phyloP scores from a whole-genome alignment of 2,888 invertebrate genomes.

The Lordiphosa fenestrarum region DNA sequence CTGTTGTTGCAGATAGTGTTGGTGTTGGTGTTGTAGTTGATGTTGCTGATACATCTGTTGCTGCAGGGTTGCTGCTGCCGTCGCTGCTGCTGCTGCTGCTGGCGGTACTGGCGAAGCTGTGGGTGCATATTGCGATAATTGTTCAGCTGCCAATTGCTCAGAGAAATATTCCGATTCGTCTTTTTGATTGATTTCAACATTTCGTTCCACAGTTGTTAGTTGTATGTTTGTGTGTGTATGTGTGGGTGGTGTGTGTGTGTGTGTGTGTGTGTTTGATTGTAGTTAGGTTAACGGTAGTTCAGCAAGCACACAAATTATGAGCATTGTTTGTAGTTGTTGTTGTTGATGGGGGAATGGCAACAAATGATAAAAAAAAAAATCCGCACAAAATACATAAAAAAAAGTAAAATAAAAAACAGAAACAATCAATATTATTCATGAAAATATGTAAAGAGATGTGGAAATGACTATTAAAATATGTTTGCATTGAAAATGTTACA shows the following conservation, averaged over 20 bases:
- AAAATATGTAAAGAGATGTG: conserved; percentile 39
- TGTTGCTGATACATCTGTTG: conserved; percentile 55
- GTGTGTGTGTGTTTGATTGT: conserved; percentile 8
- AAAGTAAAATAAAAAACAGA: conserved; percentile 41
- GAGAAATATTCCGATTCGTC: conserved; percentile 81
- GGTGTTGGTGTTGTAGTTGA: conserved; percentile 48
- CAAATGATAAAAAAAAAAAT: conserved; percentile 53
- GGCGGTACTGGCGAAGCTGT: conserved; percentile 56
- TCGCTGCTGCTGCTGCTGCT: conserved; percentile 46
- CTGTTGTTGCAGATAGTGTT: conserved; percentile 66
- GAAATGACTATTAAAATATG: conserved; percentile 9
- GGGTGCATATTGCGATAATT: conserved; percentile 81
- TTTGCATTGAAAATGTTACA: not conserved
- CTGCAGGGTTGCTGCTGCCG: conserved; percentile 45
- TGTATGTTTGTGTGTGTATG: conserved; percentile 22
- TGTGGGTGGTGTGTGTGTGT: conserved; percentile 25
- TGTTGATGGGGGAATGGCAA: conserved; percentile 30
- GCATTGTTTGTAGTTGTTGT: conserved; percentile 39
- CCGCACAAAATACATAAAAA: conserved; percentile 36
- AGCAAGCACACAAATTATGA: conserved; percentile 56
- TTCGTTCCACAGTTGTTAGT: conserved; percentile 38
- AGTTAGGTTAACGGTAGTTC: conserved; percentile 68
- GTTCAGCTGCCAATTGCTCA: conserved; percentile 81
- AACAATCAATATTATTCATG: conserved; percentile 57
- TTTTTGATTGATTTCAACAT: conserved; percentile 37